These are phyloP conservation scores for Himantopus leucocephalus DNA, from an alignment of 2,113 vertebrate species.

Conservation along the genomic window DNA sequence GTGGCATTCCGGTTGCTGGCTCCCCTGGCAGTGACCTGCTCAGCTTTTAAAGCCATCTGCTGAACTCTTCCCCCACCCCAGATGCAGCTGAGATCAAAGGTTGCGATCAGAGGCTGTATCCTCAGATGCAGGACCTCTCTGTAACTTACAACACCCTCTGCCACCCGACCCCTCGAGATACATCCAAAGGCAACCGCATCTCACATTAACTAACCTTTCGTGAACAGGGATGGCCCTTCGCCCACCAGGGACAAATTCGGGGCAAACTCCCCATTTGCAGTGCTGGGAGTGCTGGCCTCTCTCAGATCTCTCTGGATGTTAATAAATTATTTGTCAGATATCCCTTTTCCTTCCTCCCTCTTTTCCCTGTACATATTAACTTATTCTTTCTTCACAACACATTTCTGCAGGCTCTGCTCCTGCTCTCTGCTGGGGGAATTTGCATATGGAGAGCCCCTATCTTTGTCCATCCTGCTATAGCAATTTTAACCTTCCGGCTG, in stretches of 20 bases:
- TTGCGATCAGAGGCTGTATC: neutral
- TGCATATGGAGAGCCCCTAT: neutral
- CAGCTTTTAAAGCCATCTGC: conserved; percentile 15
- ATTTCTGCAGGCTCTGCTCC: neutral
- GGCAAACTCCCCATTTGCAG: neutral
- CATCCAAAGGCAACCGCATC: neutral
- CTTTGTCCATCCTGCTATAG: neutral
- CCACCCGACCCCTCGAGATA: neutral
- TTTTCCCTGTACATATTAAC: conserved; percentile 29
- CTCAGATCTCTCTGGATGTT: neutral
- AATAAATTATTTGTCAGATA: conserved; percentile 29
- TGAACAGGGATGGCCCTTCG: neutral
- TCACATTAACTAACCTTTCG: neutral
- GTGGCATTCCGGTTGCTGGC: accelerated
- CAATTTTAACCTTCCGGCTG: neutral
- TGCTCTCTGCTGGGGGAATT: neutral
- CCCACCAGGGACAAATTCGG: neutral
- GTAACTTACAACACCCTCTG: neutral
- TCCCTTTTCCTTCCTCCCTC: neutral
- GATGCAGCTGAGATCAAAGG: conserved; percentile 5
- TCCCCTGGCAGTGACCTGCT: neutral
- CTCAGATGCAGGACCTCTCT: neutral
- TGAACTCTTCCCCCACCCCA: neutral
- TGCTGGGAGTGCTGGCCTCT: neutral
- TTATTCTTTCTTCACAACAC: neutral